phyloP scores from a whole-genome alignment of 1,140 invertebrate species.

The Drosophila ficusphila region DNA sequence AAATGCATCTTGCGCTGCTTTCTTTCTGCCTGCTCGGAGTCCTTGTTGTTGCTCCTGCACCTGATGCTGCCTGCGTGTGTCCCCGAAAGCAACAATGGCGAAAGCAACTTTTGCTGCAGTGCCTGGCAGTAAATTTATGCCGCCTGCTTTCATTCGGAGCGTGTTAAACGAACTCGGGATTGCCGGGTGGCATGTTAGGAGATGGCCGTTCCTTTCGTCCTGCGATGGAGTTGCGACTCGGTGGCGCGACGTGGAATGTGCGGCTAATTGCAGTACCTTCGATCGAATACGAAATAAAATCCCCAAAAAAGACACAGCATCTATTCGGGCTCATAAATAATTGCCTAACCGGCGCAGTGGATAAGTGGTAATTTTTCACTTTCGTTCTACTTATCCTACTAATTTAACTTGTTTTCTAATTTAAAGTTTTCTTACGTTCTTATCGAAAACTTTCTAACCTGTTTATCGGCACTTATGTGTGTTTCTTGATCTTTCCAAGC shows the following conservation, averaged over 20 bases:
- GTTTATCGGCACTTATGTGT: neutral
- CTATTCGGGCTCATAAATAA: neutral
- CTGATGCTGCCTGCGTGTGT: constrained; percentile 57
- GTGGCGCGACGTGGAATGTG: constrained; percentile 32
- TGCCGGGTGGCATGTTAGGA: constrained; percentile 42
- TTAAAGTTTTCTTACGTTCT: too few relatives aligned
- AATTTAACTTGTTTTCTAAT: too few relatives aligned
- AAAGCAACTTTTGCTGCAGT: constrained; percentile 63
- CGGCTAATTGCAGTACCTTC: constrained; percentile 67
- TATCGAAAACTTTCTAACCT: neutral
- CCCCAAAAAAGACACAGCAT: neutral
- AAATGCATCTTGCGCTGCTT: constrained; percentile 78
- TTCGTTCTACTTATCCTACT: too few relatives aligned
- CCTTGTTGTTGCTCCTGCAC: constrained; percentile 47
- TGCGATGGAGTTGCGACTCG: constrained; percentile 48
- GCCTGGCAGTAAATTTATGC: constrained; percentile 65
- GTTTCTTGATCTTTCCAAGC: constrained; percentile 56
- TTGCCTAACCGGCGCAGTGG: neutral
- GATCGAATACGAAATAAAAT: neutral
- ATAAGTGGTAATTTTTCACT: neutral
- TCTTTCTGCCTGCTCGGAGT: constrained; percentile 45
- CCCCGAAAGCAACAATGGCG: constrained; percentile 19
- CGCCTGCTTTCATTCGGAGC: constrained; percentile 71
- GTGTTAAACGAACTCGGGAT: constrained; percentile 75
- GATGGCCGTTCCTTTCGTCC: constrained; percentile 17